A percentile compares a stretch with the other conserved stretches of the same genome.
phyloP scores from a whole-genome alignment of 1,140 invertebrate genomes.

The Eupeodes corollae region DNA sequence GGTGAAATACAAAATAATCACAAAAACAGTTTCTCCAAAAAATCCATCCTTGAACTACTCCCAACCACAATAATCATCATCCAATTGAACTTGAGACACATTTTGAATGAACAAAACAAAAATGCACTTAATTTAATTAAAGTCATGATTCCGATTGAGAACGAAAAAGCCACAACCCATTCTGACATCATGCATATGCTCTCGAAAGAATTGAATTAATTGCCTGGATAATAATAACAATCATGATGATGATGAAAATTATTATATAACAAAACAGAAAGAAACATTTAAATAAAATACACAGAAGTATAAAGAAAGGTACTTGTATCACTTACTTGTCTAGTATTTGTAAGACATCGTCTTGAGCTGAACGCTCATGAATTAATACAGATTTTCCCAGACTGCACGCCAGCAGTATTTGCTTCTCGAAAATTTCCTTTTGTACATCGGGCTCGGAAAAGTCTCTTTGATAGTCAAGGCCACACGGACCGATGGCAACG shows the following conservation, averaged over 20 bases:
- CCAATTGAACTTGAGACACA: too few relatives aligned
- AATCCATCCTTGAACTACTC: too few relatives aligned
- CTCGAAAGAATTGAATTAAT: neutral
- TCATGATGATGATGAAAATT: neutral
- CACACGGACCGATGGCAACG: conserved; percentile 88
- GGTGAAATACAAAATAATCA: too few relatives aligned
- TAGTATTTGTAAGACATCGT: conserved; percentile 58
- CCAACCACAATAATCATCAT: too few relatives aligned
- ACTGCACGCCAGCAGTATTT: conserved; percentile 75
- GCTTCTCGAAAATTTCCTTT: conserved; percentile 76
- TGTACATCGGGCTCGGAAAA: conserved; percentile 84
- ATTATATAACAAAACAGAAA: too few relatives aligned
- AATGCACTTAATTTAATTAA: too few relatives aligned
- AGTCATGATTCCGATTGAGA: too few relatives aligned
- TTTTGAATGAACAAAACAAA: neutral
- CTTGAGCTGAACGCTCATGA: conserved; percentile 82
- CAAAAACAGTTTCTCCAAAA: too few relatives aligned
- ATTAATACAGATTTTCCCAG: conserved; percentile 82
- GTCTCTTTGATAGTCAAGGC: conserved; percentile 87
- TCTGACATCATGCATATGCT: neutral
- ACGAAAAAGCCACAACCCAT: neutral
- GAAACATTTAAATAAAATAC: neutral
- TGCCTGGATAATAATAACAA: neutral
- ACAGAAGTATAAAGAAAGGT: too few relatives aligned
- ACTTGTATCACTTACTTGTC: conserved; percentile 39